A percentile compares a stretch with the other conserved stretches of the same genome.
These are phyloP conservation scores for Procavia capensis DNA, from an alignment of 2,113 vertebrate species.

Conservation along the genomic window DNA sequence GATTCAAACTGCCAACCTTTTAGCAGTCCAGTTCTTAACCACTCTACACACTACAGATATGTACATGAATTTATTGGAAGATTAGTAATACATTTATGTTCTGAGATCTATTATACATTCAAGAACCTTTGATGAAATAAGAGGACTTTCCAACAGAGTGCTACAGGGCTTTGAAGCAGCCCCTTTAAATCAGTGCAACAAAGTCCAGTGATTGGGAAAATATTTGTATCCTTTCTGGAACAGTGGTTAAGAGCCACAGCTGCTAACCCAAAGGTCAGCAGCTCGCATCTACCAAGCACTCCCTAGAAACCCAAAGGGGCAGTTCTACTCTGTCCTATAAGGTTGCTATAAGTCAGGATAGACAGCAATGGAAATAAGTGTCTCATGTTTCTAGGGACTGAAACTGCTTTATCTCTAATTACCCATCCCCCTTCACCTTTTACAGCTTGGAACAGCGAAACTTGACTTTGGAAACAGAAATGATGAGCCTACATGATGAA, in stretches of 20 bases:
- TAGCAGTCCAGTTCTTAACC: too few relatives aligned
- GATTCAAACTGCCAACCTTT: too few relatives aligned
- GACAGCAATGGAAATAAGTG: too few relatives aligned
- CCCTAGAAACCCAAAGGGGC: too few relatives aligned
- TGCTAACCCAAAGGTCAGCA: too few relatives aligned
- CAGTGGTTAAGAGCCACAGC: too few relatives aligned
- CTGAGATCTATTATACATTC: background rate
- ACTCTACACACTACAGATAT: background rate
- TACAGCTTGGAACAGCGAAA: slow-evolving; percentile 96
- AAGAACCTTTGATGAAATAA: slow-evolving; percentile 6
- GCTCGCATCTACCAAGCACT: too few relatives aligned
- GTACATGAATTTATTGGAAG: background rate
- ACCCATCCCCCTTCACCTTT: background rate
- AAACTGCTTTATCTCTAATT: background rate
- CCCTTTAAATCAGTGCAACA: too few relatives aligned
- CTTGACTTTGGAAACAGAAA: slow-evolving; percentile 94
- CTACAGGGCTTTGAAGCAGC: too few relatives aligned
- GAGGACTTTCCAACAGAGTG: background rate
- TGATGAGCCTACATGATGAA: slow-evolving; percentile 95
- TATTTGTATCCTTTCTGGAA: background rate
- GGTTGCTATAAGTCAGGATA: too few relatives aligned
- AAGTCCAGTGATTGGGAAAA: too few relatives aligned
- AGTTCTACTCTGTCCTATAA: too few relatives aligned
- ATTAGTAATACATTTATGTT: background rate
- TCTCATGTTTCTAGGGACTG: background rate